Percentiles rank a stretch among this genome's conserved stretches.
Evolutionary conservation across 2,113 vertebrate species (phyloP).

Genomic region (Oncorhynchus gorbuscha): DNA sequence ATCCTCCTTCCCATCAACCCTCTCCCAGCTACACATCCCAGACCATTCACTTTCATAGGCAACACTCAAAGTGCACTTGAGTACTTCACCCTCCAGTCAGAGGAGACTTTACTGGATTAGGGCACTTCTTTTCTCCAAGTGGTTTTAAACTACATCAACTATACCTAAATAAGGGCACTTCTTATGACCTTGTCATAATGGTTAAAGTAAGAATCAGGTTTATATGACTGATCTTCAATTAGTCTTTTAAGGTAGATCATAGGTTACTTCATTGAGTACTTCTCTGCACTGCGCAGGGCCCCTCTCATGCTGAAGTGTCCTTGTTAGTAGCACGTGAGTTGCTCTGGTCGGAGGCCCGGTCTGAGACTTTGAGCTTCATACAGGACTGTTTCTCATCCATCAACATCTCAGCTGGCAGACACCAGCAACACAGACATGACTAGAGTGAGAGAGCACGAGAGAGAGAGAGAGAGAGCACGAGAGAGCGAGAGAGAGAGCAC

Average conservation of each 20-base stretch:
- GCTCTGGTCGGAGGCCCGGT: conserved; percentile 86
- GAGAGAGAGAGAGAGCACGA: background rate
- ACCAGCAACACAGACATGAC: conserved; percentile 97
- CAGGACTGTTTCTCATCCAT: conserved; percentile 93
- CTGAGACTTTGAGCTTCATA: conserved; percentile 90
- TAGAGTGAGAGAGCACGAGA: conserved; percentile 40
- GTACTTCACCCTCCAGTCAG: too few relatives aligned
- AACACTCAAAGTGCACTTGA: too few relatives aligned
- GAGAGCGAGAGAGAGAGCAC: too few relatives aligned
- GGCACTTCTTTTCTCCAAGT: background rate
- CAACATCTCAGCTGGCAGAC: conserved; percentile 85
- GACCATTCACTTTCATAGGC: too few relatives aligned
- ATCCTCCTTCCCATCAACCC: too few relatives aligned
- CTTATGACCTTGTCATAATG: background rate
- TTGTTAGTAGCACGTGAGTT: conserved; percentile 91
- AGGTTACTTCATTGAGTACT: background rate
- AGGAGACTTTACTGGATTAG: background rate
- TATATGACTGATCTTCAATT: background rate
- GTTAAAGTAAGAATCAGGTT: background rate
- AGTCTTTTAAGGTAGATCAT: background rate
- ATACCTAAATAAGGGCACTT: background rate
- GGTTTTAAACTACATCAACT: background rate
- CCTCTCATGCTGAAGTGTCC: conserved; percentile 82
- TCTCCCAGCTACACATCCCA: too few relatives aligned
- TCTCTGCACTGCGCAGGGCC: too few relatives aligned